Percentiles rank a stretch among this genome's conserved stretches.
Evolutionary conservation across 2,888 invertebrate species (phyloP).

Genomic region (Dyspetes luteomarginatus): DNA sequence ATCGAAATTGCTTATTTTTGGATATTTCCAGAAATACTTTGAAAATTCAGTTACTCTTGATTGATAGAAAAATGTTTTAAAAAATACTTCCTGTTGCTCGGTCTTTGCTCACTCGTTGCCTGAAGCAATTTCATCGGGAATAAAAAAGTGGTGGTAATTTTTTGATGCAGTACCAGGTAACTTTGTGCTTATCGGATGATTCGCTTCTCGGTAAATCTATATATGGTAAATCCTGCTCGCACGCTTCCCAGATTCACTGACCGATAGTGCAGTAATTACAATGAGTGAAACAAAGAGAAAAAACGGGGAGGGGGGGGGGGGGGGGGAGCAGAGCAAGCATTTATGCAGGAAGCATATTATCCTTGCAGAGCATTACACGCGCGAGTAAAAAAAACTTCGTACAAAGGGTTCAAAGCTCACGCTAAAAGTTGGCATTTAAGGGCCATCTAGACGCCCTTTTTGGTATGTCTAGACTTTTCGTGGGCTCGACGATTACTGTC

Average conservation of each 20-base stretch:
- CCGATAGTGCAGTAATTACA: conserved; percentile 74
- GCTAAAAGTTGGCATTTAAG: conserved; percentile 56
- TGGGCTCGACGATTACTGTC: conserved; percentile 63
- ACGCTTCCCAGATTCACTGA: conserved; percentile 66
- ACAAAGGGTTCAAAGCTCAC: conserved; percentile 26
- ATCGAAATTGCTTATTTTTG: not conserved
- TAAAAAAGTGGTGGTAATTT: no score
- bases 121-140: no score
- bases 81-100: not conserved
- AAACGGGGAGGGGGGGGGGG: not conserved
- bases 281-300: conserved; percentile 59
- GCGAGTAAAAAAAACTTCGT: not conserved
- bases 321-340: not conserved
- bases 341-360: not conserved
- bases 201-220: conserved; percentile 46
- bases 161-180: not conserved
- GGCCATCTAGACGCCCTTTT: conserved; percentile 43
- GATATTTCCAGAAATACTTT: not conserved
- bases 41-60: not conserved
- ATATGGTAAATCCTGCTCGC: conserved; percentile 35
- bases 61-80: not conserved
- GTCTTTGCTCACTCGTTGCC: not conserved
- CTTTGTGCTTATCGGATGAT: conserved; percentile 52
- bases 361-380: conserved; percentile 29
- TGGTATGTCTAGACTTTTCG: conserved; percentile 71